Conservation (phyloP, 2,888 invertebrate genomes). For the Agriopis leucophaearia region DNA sequence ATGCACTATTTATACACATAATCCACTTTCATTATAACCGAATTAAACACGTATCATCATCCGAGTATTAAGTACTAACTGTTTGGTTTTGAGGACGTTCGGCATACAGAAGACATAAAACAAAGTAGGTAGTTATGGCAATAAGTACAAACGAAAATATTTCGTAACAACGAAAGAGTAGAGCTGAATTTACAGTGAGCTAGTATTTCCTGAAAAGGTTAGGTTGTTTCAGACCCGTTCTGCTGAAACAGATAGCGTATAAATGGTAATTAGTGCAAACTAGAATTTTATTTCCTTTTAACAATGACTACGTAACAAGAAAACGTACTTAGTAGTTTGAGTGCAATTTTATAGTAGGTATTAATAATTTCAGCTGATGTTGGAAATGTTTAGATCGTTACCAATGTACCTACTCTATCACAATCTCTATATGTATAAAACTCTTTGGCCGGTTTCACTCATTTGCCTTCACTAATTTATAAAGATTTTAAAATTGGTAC, state of each 20-base stretch:
- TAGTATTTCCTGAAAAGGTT: constrained; percentile 61
- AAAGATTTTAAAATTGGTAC: no score
- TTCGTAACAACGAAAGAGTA: constrained; percentile 54
- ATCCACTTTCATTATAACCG: constrained; percentile 47
- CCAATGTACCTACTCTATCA: no score
- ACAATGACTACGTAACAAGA: constrained; percentile 37
- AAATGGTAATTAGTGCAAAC: constrained; percentile 67
- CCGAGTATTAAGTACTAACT: constrained; percentile 66
- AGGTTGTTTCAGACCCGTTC: constrained; percentile 71
- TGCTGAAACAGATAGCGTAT: constrained; percentile 70
- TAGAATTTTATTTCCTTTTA: constrained; percentile 51
- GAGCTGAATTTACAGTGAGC: constrained; percentile 54
- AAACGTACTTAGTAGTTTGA: constrained; percentile 15
- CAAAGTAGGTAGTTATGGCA: constrained; percentile 13
- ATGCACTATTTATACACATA: constrained; percentile 17
- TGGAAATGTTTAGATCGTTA: no score
- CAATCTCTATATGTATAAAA: no score
- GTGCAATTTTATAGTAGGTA: constrained; percentile 3
- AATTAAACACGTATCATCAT: constrained; percentile 53
- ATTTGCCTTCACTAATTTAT: no score
- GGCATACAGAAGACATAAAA: constrained; percentile 66
- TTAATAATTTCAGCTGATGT: no score
- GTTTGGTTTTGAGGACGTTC: constrained; percentile 68
- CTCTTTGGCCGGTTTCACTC: no score
- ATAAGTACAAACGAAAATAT: constrained; percentile 57